Base-by-base conservation (phyloP, 2,888 invertebrate species). In the Phoenoteleia sp. region DNA sequence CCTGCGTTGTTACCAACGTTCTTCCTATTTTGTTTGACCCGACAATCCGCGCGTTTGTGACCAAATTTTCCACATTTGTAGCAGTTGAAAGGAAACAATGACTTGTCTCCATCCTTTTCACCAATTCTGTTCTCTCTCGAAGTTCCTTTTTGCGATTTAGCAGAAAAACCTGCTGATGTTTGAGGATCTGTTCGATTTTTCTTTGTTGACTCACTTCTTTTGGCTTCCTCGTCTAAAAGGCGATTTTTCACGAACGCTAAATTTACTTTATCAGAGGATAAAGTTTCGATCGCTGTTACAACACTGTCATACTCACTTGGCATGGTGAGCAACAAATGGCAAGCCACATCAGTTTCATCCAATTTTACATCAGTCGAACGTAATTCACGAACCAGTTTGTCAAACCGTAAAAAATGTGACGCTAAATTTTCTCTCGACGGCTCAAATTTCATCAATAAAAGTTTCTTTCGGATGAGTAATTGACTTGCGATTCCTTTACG, bases 401-500 rank as follows among this genome's bases (percentile, higher is more conserved):
- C 87, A 56, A 89, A 87, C 29, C 77, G 85, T 11, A 89, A 62
- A 64, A 86, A 86, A 69, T 89, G 42, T 17, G 15, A 42, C 29
- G 29, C 9, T 33, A 33, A 7, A 9, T 33, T 9, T 9, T 33
- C 11, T 3, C 9, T 9, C 9, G 33, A 33, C 9, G 33, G 11
- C 2, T 33, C 33, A 33, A 33, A 33, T 9, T 33, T 33, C 33
- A 33, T 33, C 11, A 33, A 9, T 2, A 33, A 9, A 2, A 33
- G 11, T 9, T 3, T 33, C 9, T 33, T 33, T 7, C 33, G 4
- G 21, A 87, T 60, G 1, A 86, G 49, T 36, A 90, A 81, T 74
- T 91, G 91, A 25, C 85, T 87, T 11, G 90, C 89, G 21, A 91
- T 64, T 67, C 89, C 84, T 69, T 84, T 86, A 49, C 86, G 25